Percentiles rank a stretch among this genome's conserved stretches.
Evolutionary conservation across 2,888 invertebrate genomes (phyloP).

Genomic region (Epirrhoe alternata): DNA sequence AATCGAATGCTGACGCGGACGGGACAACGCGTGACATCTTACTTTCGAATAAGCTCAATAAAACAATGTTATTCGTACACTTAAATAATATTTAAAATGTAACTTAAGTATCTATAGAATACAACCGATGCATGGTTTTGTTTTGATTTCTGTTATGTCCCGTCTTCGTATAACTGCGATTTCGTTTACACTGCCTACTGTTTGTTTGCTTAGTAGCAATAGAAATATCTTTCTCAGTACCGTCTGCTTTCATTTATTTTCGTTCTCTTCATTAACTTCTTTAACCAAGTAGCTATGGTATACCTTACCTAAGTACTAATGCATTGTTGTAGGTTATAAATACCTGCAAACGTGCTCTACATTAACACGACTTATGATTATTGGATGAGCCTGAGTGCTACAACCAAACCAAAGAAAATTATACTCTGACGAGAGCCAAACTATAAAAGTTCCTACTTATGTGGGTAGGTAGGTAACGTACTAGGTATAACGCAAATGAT

Average conservation of each 20-base stretch:
- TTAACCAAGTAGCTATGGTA: no score
- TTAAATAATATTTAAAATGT: not conserved
- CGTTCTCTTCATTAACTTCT: no score
- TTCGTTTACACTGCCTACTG: constrained; percentile 29
- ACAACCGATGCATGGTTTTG: constrained; percentile 48
- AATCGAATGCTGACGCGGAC: constrained; percentile 41
- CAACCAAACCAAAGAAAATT: no score
- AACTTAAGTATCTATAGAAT: constrained; percentile 8
- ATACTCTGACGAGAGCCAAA: no score
- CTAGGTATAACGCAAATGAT: no score
- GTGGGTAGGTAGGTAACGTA: no score
- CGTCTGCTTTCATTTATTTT: not conserved
- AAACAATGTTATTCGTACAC: constrained; percentile 9
- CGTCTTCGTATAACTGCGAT: constrained; percentile 57
- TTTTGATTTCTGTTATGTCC: constrained; percentile 52
- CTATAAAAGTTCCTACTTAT: constrained; percentile 1
- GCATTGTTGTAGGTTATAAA: not conserved
- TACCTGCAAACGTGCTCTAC: not conserved
- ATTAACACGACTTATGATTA: no score
- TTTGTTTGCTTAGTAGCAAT: constrained; percentile 26
- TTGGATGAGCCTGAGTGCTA: not conserved
- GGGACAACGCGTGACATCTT: constrained; percentile 42
- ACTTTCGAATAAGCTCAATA: constrained; percentile 11
- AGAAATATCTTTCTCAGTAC: not conserved
- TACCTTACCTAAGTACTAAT: no score